Base-by-base conservation (phyloP, 2,888 invertebrate genomes). In the Acanthosoma haemorrhoidale region DNA sequence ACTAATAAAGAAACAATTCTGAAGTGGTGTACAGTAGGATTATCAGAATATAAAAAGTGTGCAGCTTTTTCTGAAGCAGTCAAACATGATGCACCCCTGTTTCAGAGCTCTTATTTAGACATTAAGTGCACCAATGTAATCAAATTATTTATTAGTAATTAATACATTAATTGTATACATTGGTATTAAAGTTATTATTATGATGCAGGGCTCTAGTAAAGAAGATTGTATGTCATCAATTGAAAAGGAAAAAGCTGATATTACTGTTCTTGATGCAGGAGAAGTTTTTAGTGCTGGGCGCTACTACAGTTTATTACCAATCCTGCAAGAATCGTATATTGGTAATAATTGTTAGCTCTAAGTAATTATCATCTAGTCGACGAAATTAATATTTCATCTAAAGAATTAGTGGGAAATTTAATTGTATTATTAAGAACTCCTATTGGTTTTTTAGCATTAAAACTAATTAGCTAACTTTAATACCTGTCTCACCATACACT, bases 221-320 rank as follows among this genome's bases (percentile, higher is more conserved):
- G 94, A 94, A 78, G 92, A 92, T 77, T 97, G 96, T 77, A 95
- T 96, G 89, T 82, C 85, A 68, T 82, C 87, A 79, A 84, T 96
- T 68, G 92, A 94, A 78, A 82, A 86, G 69, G 91, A 90, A 74
- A 84, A 86, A 72, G 95, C 92, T 0, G 92, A 96, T 60, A 81
- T 97, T 57, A 89, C 95, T 4, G 87, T 90, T 0, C 80, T 97
- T 36, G 97, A 97, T 82, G 91, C 96, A n/a, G 96, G 96, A 3
- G 92, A 96, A 82, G 91, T 96, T 1, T 96, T 94, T 80, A 86
- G 92, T 13, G 96, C 92, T 34, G 97, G 96, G 0, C 84, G 95
- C 72, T 95, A 91, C 78, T 92, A 95, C 80, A 95, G 95, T 76
- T 84, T 96, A 70, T 87, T 96, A 21, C 96, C 97, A 3, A 90